Conservation (phyloP, 2,888 invertebrate species). For the Pyralis farinalis region DNA sequence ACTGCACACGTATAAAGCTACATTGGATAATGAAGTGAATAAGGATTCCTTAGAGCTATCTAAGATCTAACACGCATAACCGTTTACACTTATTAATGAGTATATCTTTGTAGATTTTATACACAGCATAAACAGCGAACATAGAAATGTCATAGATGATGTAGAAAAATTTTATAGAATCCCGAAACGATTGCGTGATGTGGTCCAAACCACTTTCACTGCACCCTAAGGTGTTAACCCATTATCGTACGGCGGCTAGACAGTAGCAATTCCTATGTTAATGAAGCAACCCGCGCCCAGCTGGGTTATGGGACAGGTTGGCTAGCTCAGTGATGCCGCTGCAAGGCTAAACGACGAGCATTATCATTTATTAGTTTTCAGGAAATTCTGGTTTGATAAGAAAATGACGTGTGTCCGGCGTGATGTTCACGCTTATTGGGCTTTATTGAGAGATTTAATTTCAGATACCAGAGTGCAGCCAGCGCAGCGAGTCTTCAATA, state of each 20-base stretch:
- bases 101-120: neutral
- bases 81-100: neutral
- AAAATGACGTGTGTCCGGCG: conserved; percentile 20
- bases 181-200: neutral
- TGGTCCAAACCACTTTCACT: conserved; percentile 53
- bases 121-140: neutral
- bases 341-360: conserved; percentile 45
- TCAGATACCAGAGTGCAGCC: conserved; percentile 15
- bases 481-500: conserved; percentile 12
- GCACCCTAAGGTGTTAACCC: conserved; percentile 48
- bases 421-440: conserved; percentile 17
- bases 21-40: neutral
- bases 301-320: conserved; percentile 35
- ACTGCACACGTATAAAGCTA: conserved; percentile 4
- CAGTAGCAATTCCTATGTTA: conserved; percentile 66
- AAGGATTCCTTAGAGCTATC: neutral
- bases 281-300: conserved; percentile 42
- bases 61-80: neutral
- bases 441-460: conserved; percentile 20
- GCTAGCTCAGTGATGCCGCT: conserved; percentile 30
- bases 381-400: conserved; percentile 42
- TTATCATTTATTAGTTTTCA: conserved; percentile 54
- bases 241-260: conserved; percentile 55
- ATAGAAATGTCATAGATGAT: neutral
- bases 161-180: neutral